A percentile compares a stretch with the other conserved stretches of the same genome.
phyloP scores from a whole-genome alignment of 1,140 invertebrate species.

The Scaptomyza hsui region DNA sequence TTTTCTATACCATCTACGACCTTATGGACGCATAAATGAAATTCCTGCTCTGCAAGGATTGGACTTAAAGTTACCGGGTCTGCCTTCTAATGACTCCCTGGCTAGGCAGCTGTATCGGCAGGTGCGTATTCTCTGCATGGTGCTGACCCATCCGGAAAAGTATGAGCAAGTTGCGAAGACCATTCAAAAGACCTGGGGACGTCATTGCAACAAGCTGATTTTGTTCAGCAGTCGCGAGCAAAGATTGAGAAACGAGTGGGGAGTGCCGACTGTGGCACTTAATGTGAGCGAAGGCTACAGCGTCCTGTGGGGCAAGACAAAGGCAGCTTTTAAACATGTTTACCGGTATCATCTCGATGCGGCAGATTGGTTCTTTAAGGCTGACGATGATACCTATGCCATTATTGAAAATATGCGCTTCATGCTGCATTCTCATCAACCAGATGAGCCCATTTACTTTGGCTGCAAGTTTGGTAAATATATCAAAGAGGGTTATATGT shows the following conservation, averaged over 20 bases:
- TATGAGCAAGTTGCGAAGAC: constrained; percentile 93
- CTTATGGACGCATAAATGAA: constrained; percentile 34
- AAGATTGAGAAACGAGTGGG: constrained; percentile 87
- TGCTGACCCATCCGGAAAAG: constrained; percentile 92
- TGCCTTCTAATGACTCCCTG: constrained; percentile 83
- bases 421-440: constrained; percentile 90
- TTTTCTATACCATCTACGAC: constrained; percentile 50
- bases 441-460: constrained; percentile 91
- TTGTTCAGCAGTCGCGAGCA: constrained; percentile 94
- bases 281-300: constrained; percentile 93
- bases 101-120: constrained; percentile 84
- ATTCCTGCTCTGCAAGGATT: constrained; percentile 22
- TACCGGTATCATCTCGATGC: constrained; percentile 91
- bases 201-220: constrained; percentile 93
- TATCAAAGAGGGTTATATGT: constrained; percentile 95
- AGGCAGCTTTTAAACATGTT: constrained; percentile 95
- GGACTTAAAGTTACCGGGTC: neutral
- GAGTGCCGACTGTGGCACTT: constrained; percentile 88
- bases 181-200: constrained; percentile 98
- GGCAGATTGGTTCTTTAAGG: constrained; percentile 97
- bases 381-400: constrained; percentile 98
- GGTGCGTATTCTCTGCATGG: constrained; percentile 92
- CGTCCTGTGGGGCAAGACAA: constrained; percentile 96
- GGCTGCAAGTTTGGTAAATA: constrained; percentile 92
- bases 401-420: constrained; percentile 95